These are phyloP conservation scores for Ormyrus thymus DNA, from an alignment of 2,888 invertebrate genomes.

Conservation along the genomic window DNA sequence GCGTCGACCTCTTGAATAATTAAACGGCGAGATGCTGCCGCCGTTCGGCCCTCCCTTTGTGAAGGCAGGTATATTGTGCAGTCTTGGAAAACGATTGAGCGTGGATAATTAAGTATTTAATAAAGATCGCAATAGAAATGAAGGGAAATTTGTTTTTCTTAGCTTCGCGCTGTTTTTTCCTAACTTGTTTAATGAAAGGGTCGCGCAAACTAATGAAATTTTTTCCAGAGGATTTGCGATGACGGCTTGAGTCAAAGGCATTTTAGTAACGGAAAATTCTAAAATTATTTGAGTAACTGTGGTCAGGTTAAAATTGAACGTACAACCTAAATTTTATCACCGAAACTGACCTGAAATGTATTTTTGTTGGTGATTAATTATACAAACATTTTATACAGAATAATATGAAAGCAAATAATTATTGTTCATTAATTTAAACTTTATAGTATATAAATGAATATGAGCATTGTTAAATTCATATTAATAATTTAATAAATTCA, in stretches of 20 bases:
- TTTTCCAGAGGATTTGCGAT: background rate
- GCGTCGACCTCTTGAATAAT: background rate
- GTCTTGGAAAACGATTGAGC: background rate
- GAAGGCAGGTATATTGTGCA: background rate
- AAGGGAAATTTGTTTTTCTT: background rate
- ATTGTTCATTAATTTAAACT: too few species aligned
- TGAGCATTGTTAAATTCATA: background rate
- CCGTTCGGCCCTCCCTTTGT: background rate
- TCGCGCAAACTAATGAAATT: background rate
- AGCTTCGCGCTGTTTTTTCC: background rate
- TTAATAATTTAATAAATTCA: background rate
- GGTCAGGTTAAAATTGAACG: too few species aligned
- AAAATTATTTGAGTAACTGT: background rate
- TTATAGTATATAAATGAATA: background rate
- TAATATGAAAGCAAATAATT: too few species aligned
- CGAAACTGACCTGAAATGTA: too few species aligned
- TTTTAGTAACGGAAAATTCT: background rate
- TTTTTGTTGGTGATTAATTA: too few species aligned
- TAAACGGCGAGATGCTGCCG: background rate
- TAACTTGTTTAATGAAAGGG: background rate
- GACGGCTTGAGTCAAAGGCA: background rate
- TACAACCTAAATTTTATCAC: too few species aligned
- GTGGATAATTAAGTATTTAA: slow-evolving; percentile 7
- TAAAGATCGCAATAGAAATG: background rate
- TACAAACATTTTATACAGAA: too few species aligned